Percentiles rank a stretch among this genome's conserved stretches.
These are phyloP conservation scores for Buphagus erythrorhynchus DNA, from an alignment of 2,797 vertebrate species.

Conservation along the genomic window DNA sequence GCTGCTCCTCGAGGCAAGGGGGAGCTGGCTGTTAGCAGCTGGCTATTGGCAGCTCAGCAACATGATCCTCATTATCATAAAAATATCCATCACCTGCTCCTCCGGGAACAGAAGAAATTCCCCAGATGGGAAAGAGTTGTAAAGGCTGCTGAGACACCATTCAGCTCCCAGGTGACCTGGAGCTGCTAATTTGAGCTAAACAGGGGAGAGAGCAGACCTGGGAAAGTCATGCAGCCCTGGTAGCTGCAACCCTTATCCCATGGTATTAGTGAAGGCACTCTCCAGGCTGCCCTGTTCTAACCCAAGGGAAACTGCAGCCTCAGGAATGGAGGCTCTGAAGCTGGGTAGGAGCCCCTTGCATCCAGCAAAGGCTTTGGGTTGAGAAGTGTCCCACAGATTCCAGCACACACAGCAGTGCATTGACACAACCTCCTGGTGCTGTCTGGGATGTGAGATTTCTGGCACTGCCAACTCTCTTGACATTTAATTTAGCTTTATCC, in stretches of 20 bases:
- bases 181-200: not conserved
- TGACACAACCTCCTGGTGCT: not conserved
- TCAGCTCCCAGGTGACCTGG: not conserved
- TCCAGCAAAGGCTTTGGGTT: not conserved
- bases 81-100: not conserved
- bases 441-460: not conserved
- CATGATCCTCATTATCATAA: not conserved
- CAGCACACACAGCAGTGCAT: fast-evolving
- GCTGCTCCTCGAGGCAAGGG: not conserved
- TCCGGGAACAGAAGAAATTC: not conserved
- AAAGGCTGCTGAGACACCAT: not conserved
- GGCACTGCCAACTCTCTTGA: not conserved
- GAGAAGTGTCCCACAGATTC: not conserved
- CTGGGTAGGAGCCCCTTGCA: fast-evolving
- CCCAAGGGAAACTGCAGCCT: not conserved
- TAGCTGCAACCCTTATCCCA: not conserved
- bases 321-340: not conserved
- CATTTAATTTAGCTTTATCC: not conserved
- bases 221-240: not conserved
- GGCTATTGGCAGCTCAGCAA: not conserved
- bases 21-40: not conserved
- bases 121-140: not conserved
- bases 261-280: not conserved
- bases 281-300: not conserved
- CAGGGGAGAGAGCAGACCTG: not conserved